A percentile compares a stretch with the other conserved stretches of the same genome.
phyloP scores from a whole-genome alignment of 2,797 vertebrate species.

The Crocodylus rhombifer region DNA sequence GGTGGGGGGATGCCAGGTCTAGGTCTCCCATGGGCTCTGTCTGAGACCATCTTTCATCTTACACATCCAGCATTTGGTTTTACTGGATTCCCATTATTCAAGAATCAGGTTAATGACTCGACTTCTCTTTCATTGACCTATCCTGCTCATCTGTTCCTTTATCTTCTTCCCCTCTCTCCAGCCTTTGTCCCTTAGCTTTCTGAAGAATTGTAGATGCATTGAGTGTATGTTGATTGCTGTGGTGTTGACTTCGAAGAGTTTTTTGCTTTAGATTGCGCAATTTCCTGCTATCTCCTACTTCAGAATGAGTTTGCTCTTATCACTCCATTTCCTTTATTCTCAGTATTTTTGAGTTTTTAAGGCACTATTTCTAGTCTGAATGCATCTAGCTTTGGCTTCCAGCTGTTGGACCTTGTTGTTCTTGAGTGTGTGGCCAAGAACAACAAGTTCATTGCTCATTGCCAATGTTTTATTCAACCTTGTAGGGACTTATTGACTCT shows the following conservation, averaged over 20 bases:
- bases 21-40: too few relatives aligned
- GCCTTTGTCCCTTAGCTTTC: neutral
- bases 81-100: neutral
- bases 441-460: too few relatives aligned
- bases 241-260: slow-evolving; percentile 45
- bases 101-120: neutral
- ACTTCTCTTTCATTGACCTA: neutral
- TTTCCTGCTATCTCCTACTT: slow-evolving; percentile 54
- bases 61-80: neutral
- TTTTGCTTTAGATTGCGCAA: neutral
- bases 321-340: neutral
- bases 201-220: slow-evolving; percentile 59
- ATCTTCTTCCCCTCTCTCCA: neutral
- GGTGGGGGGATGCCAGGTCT: too few relatives aligned
- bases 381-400: neutral
- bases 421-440: too few relatives aligned
- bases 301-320: slow-evolving; percentile 43
- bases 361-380: neutral
- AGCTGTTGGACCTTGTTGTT: too few relatives aligned
- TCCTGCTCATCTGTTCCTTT: neutral
- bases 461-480: too few relatives aligned
- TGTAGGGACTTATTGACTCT: too few relatives aligned
- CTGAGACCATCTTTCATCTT: neutral
- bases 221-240: slow-evolving; percentile 68
- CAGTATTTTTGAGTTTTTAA: neutral